A percentile compares a stretch with the other conserved stretches of the same genome.
These are phyloP conservation scores for Butastur rufipennis DNA, from an alignment of 2,113 vertebrate genomes.

Conservation along the genomic window DNA sequence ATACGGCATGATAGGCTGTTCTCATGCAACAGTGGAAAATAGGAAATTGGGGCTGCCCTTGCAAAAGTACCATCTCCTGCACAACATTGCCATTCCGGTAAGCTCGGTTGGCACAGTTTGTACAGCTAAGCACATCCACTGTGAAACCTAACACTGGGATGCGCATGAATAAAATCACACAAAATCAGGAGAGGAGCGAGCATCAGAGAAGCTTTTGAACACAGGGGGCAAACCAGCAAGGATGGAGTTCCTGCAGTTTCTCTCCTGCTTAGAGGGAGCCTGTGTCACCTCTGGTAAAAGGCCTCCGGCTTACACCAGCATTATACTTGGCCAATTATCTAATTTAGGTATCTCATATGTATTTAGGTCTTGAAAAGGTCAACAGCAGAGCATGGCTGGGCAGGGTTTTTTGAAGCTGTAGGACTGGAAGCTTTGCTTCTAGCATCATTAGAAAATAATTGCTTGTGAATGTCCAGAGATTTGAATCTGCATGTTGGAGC, in stretches of 20 bases:
- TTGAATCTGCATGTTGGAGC: conserved; percentile 12
- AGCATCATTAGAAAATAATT: conserved; percentile 57
- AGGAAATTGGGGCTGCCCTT: background rate
- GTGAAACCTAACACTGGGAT: conserved; percentile 35
- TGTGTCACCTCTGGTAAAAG: background rate
- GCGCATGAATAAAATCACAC: conserved; percentile 56
- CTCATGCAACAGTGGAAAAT: background rate
- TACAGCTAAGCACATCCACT: conserved; percentile 39
- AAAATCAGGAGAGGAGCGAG: conserved; percentile 35
- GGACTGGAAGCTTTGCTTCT: conserved; percentile 40
- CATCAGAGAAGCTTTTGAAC: conserved; percentile 52
- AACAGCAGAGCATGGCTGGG: background rate
- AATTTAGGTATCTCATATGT: conserved; percentile 15
- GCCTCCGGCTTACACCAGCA: background rate
- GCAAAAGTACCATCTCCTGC: background rate
- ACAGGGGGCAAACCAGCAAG: conserved; percentile 56
- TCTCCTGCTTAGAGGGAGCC: background rate
- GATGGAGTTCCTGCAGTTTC: conserved; percentile 54
- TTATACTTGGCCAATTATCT: conserved; percentile 23
- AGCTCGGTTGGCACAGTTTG: conserved; percentile 21
- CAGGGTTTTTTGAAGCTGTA: conserved; percentile 43
- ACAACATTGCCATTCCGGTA: background rate
- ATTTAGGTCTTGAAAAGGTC: conserved; percentile 53
- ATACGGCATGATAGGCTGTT: background rate
- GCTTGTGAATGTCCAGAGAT: conserved; percentile 23